Conservation (phyloP, 1,140 invertebrate species). For the Zaprionus taronus region DNA sequence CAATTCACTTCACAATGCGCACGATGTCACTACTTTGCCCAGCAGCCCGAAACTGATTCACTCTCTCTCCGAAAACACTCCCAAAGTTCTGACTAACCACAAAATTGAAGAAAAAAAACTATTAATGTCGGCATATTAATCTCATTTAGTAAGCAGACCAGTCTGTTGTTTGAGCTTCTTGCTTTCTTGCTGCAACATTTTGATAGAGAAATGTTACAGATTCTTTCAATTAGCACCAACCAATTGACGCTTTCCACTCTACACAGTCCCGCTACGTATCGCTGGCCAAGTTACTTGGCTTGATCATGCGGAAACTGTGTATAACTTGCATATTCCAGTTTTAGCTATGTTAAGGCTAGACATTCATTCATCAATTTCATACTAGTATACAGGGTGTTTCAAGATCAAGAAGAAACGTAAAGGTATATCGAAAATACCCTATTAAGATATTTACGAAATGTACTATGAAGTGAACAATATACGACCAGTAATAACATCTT, state of each 20-base stretch:
- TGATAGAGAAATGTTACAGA: slow-evolving; percentile 67
- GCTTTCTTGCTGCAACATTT: slow-evolving; percentile 46
- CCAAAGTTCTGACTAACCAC: slow-evolving; percentile 18
- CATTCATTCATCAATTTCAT: slow-evolving; percentile 32
- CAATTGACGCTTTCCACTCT: slow-evolving; percentile 33
- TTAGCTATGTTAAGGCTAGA: background rate
- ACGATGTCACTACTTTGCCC: slow-evolving; percentile 50
- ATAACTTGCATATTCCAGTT: slow-evolving; percentile 76
- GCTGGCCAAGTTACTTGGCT: slow-evolving; percentile 21
- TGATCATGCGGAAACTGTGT: slow-evolving; percentile 66
- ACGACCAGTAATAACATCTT: background rate
- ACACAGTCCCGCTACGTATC: slow-evolving; percentile 3
- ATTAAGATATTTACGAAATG: too few relatives aligned
- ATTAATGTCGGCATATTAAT: slow-evolving; percentile 27
- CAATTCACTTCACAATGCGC: slow-evolving; percentile 15
- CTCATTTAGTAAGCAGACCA: slow-evolving; percentile 25
- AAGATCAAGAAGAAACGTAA: background rate
- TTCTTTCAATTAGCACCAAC: slow-evolving; percentile 70
- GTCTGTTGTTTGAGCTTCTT: slow-evolving; percentile 16
- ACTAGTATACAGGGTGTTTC: slow-evolving; percentile 1
- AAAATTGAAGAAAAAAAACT: background rate
- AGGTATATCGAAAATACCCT: too few relatives aligned
- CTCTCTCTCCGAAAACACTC: slow-evolving; percentile 6
- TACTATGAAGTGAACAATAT: too few relatives aligned
- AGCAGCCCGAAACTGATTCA: slow-evolving; percentile 35